A percentile compares a stretch with the other conserved stretches of the same genome.
Evolutionary conservation across 1,140 invertebrate genomes (phyloP).

Genomic region (Hermatobates lingyangjiaoensis): DNA sequence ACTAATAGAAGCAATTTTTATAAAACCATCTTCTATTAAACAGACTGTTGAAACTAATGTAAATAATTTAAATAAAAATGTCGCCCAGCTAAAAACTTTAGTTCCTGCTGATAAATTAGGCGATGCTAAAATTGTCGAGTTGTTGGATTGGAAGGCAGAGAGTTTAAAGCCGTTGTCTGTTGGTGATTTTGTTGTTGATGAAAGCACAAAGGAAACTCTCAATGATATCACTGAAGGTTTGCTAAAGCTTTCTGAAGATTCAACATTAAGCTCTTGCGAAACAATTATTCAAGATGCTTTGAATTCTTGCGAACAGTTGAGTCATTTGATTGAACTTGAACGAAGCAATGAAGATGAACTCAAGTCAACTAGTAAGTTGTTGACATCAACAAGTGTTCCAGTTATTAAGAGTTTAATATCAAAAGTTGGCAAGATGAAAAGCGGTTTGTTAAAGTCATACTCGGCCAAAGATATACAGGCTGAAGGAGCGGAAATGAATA

Average conservation of each 20-base stretch:
- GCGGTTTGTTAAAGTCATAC: background rate
- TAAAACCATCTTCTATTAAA: no score
- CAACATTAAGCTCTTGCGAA: background rate
- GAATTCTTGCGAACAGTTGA: background rate
- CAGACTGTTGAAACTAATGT: no score
- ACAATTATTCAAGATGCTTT: background rate
- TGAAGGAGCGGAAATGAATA: background rate
- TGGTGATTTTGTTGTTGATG: conserved; percentile 12
- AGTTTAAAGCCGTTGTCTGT: conserved; percentile 5
- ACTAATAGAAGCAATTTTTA: no score
- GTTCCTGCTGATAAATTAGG: no score
- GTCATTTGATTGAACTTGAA: background rate
- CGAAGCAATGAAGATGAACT: background rate
- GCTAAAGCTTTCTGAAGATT: conserved; percentile 9
- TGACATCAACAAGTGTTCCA: background rate
- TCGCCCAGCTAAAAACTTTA: no score
- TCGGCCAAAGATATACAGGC: background rate
- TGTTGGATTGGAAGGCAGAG: background rate
- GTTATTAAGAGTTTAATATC: background rate
- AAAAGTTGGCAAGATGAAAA: background rate
- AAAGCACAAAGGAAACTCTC: conserved; percentile 16
- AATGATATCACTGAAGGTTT: conserved; percentile 12
- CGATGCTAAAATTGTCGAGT: no score
- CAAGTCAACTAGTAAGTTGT: background rate
- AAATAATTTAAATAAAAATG: no score